phyloP scores from a whole-genome alignment of 2,113 vertebrate species.

The Cyanoramphus novaezelandiae region DNA sequence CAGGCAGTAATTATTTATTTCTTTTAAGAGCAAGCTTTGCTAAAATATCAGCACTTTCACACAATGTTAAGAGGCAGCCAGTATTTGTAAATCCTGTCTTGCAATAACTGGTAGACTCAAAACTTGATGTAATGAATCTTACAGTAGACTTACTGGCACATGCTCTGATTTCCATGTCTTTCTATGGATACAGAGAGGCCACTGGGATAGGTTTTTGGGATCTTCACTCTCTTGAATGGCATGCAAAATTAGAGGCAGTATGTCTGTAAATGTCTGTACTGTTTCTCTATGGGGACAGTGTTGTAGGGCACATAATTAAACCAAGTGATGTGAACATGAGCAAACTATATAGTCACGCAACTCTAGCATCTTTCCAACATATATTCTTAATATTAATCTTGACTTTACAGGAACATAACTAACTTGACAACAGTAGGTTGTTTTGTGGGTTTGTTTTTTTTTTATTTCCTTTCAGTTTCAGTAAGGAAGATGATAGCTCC shows the following conservation, averaged over 20 bases:
- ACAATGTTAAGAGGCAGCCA: background rate
- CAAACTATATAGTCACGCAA: background rate
- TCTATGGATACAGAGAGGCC: background rate
- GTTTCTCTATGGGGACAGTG: background rate
- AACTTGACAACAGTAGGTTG: background rate
- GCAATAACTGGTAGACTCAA: background rate
- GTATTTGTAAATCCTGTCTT: background rate
- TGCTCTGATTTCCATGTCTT: background rate
- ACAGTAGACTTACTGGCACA: background rate
- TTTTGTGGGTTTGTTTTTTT: too few relatives aligned
- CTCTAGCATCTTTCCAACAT: background rate
- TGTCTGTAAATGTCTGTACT: rapidly evolving
- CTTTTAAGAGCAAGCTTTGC: background rate
- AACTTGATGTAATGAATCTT: background rate
- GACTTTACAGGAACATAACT: background rate
- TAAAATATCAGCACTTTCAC: background rate
- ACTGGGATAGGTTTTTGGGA: background rate
- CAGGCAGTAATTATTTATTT: background rate
- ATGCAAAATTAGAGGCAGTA: background rate
- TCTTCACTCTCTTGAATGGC: background rate
- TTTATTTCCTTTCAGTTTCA: background rate
- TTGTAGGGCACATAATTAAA: background rate
- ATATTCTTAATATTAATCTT: background rate
- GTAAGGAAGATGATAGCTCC: background rate
- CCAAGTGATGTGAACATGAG: background rate